phyloP scores from a whole-genome alignment of 2,113 vertebrate genomes.

The Dipodomys spectabilis region DNA sequence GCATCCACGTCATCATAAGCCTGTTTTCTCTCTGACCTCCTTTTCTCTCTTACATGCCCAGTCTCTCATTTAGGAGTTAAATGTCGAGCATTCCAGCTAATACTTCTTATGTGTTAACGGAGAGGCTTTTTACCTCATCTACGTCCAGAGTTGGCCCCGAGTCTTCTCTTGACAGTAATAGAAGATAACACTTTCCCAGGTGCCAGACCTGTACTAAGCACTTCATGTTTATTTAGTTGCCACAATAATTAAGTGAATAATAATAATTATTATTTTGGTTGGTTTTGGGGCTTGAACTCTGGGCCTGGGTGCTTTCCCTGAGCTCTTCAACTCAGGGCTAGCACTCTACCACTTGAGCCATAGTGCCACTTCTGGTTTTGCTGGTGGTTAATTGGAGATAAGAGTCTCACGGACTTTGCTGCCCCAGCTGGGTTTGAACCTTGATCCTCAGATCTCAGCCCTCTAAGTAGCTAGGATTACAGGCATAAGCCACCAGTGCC shows the following conservation, averaged over 20 bases:
- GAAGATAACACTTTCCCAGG: neutral
- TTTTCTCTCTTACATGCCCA: constrained; percentile 30
- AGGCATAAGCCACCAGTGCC: too few species aligned
- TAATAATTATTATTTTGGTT: too few species aligned
- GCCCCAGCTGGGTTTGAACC: too few species aligned
- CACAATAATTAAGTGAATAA: neutral
- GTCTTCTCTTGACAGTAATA: neutral
- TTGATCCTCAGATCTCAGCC: too few species aligned
- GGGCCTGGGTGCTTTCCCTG: too few species aligned
- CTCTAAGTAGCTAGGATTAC: too few species aligned
- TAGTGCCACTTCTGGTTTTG: too few species aligned
- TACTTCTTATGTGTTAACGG: constrained; percentile 2
- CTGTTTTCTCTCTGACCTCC: constrained; percentile 37
- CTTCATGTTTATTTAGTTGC: neutral
- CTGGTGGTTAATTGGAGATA: too few species aligned
- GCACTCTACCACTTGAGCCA: too few species aligned
- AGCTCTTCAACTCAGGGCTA: too few species aligned
- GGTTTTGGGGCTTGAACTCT: too few species aligned
- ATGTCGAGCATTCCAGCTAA: neutral
- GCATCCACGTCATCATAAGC: neutral
- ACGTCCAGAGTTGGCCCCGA: neutral
- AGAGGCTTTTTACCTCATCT: constrained; percentile 35
- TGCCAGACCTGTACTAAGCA: neutral
- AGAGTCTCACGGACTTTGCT: too few species aligned
- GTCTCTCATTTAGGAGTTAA: constrained; percentile 5